Percentiles rank a stretch among this genome's conserved stretches.
phyloP scores from a whole-genome alignment of 2,797 vertebrate species.

The Psittacula echo region DNA sequence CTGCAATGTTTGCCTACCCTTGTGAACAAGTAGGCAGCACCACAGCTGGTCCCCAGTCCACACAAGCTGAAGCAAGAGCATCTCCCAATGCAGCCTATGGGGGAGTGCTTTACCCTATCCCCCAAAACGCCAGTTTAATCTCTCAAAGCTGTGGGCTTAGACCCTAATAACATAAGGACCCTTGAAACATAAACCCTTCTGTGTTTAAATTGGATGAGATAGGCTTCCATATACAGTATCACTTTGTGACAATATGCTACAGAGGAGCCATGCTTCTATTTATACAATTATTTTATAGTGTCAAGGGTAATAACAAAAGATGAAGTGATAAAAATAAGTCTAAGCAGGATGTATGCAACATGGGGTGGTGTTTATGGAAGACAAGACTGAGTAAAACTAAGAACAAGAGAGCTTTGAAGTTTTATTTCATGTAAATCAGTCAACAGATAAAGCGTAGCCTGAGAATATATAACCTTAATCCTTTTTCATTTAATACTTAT shows the following conservation, averaged over 20 bases:
- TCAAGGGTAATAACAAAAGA: neutral
- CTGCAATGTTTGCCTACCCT: neutral
- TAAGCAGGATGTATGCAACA: neutral
- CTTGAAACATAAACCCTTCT: neutral
- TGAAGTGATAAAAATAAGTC: neutral
- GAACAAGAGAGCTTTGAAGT: neutral
- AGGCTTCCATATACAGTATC: neutral
- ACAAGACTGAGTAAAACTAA: neutral
- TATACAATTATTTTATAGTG: neutral
- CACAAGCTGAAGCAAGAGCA: neutral
- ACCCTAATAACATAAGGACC: neutral
- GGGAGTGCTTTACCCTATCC: neutral
- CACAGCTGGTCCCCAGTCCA: fast-evolving
- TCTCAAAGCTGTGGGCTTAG: neutral
- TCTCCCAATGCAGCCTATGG: fast-evolving
- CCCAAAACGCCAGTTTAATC: neutral
- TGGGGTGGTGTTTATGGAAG: neutral
- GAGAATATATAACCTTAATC: neutral
- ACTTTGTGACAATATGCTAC: neutral
- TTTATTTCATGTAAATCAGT: neutral
- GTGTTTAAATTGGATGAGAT: neutral
- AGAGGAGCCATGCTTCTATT: neutral
- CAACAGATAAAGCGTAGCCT: neutral
- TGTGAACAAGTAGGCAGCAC: neutral
- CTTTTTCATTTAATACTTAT: neutral